Evolutionary conservation across 2,113 vertebrate species (phyloP), one percentile per base, ranked within the genome.

Genomic region (Apus apus): DNA sequence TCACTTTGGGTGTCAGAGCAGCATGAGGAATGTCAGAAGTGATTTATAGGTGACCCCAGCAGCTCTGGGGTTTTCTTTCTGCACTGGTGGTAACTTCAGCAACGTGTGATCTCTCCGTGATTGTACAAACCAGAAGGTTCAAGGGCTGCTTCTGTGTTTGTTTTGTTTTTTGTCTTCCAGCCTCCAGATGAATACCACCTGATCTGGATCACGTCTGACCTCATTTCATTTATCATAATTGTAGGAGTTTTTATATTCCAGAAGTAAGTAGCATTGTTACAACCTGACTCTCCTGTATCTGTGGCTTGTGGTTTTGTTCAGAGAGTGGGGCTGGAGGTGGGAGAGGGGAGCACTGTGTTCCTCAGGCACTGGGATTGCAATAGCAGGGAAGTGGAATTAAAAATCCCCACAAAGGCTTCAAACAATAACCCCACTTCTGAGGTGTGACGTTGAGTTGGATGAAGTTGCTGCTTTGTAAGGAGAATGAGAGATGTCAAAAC

Each of bases 141-240:
- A 79, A 84, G 62, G 11, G 68, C 46, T 89, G 61, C 67, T 74
- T 87, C 66, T 96, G 46, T 38, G 38, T 38, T 38, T 38, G 38
- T 38, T 38, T 38, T n/a, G n/a, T 53, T 87, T 96, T 93, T 38
- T 97, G 70, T 97, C 93, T 98, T 98, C 60, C 98, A 99, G 99
- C 98, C 98, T 97, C 99, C 98, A 70, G 98, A 98, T 6, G 98
- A 99, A 97, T 99, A 99, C 97, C 96, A 94, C 92, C 98, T 99
- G 77, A 98, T 99, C 97, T 99, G 99, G 99, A 99, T 99, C 90
- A 96, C 98, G 0, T 98, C 99, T 18, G 99, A 99, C 97, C 97
- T 99, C 36, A 96, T 99, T 97, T 99, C 99, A 78, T 97, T 99
- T 95, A 97, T 98, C 72, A 30, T 99, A 73, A 98, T 99, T 95